Evolutionary conservation across 2,888 invertebrate genomes (phyloP), one percentile per base, ranked within the genome.

Genomic region (Merodon equestris): DNA sequence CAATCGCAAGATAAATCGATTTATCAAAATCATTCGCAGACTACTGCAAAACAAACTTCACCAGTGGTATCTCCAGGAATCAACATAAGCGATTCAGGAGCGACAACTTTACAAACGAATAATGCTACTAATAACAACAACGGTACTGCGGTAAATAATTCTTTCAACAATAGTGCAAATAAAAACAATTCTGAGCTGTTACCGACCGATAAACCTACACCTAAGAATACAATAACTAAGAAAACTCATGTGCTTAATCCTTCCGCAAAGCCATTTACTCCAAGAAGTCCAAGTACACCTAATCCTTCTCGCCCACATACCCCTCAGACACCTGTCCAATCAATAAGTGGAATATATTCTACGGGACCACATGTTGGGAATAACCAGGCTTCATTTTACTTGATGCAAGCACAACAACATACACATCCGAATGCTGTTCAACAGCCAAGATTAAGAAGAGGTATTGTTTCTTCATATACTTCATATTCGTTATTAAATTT

Each of bases 191-290:
- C 58, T 9, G 74, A 81, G 18, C 19, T 63, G 50, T 13, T 76
- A 54, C 45, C 75, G n/a, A 27, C 60, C 91, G 96, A 96, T 58
- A 94, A 96, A 88, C 95, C 76, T 1, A 81, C 76, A 47, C 71
- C 82, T 5, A 57, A 96, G 18, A 57, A 74, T 47, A 54, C 83
- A 1, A 83, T 84, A 27, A 85, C 86, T 0, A 88, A 88, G 79
- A 89, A 88, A 50, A 96, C 96, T 89, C 97, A 97, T 87, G 91
- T 92, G 66, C 89, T 92, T 88, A 97, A 96, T 91, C 96, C 97
- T n/a, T 93, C 94, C 82, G 94, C 95, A 63, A 96, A 96, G 86
- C 93, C 95, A 2, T 97, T 97, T 89, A 94, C 94, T 48, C 96
- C 96, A 17, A 91, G 95, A 84, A 92, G 92, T 84, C 91, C 91